Conservation (phyloP, 2,888 invertebrate genomes). For the Alviniconcha strummeri region DNA sequence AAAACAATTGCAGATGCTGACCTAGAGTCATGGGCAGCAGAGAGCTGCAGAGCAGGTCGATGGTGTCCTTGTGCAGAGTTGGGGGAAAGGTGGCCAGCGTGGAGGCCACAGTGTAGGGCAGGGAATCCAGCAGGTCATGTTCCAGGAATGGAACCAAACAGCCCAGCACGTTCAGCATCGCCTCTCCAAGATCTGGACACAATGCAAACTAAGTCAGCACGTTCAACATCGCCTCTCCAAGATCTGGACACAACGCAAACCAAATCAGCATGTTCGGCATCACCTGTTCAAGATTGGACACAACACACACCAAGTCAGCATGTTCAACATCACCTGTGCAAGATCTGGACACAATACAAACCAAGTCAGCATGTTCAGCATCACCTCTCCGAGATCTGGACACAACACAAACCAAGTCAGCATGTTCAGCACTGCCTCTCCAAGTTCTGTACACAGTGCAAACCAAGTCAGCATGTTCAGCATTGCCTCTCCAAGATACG, state of each 20-base stretch:
- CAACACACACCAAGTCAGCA: slow-evolving; percentile 89
- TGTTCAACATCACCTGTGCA: slow-evolving; percentile 94
- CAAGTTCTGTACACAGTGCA: background rate
- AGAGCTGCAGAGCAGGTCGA: slow-evolving; percentile 95
- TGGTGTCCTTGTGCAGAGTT: slow-evolving; percentile 93
- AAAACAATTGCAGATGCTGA: slow-evolving; percentile 42
- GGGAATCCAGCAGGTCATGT: slow-evolving; percentile 94
- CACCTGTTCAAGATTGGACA: slow-evolving; percentile 87
- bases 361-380: background rate
- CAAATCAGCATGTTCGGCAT: slow-evolving; percentile 95
- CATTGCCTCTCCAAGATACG: background rate
- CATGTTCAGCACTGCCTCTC: background rate
- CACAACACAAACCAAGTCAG: background rate
- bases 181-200: slow-evolving; percentile 87
- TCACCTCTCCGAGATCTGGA: background rate
- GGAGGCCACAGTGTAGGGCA: slow-evolving; percentile 95
- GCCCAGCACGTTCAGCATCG: slow-evolving; percentile 93
- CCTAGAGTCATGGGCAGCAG: slow-evolving; percentile 94
- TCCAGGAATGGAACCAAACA: slow-evolving; percentile 97
- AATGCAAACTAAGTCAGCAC: slow-evolving; percentile 91
- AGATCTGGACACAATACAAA: slow-evolving; percentile 78
- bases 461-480: background rate
- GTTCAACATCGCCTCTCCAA: slow-evolving; percentile 94
- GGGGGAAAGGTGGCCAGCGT: slow-evolving; percentile 94
- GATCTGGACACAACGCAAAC: slow-evolving; percentile 82